Conservation (phyloP, 2,888 invertebrate genomes). For the Eupithecia abbreviata region DNA sequence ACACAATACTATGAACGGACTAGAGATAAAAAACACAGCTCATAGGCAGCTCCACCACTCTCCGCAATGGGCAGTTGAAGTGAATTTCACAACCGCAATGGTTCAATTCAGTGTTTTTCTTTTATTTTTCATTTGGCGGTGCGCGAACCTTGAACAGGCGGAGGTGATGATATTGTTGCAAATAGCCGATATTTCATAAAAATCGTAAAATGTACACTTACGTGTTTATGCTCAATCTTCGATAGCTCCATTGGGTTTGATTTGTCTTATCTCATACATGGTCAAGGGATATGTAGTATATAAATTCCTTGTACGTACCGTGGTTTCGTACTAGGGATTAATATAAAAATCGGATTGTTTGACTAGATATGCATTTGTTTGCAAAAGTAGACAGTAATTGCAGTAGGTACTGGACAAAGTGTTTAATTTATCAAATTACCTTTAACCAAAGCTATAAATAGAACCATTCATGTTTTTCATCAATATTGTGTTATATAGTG, state of each 20-base stretch:
- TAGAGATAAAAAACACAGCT: not conserved
- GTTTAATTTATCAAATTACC: too few species aligned
- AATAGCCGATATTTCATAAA: not conserved
- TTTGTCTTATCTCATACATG: too few species aligned
- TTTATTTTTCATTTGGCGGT: slow-evolving; percentile 48
- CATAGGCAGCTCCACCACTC: not conserved
- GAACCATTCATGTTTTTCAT: too few species aligned
- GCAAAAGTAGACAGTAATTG: too few species aligned
- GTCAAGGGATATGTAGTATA: too few species aligned
- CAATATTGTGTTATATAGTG: too few species aligned
- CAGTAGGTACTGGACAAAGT: too few species aligned
- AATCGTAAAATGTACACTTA: not conserved
- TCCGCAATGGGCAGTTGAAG: slow-evolving; percentile 56
- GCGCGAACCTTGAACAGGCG: slow-evolving; percentile 22
- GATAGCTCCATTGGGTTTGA: not conserved
- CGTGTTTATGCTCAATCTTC: not conserved
- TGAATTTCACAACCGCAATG: slow-evolving; percentile 64
- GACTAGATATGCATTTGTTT: too few species aligned
- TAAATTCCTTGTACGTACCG: too few species aligned
- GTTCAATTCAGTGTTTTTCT: slow-evolving; percentile 45
- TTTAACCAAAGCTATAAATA: too few species aligned
- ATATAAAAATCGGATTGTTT: too few species aligned
- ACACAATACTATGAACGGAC: not conserved
- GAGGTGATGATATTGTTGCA: slow-evolving; percentile 59
- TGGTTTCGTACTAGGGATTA: too few species aligned